Evolutionary conservation across 1,140 invertebrate species (phyloP), one percentile per base, ranked within the genome.

Genomic region (Orussus abietinus): DNA sequence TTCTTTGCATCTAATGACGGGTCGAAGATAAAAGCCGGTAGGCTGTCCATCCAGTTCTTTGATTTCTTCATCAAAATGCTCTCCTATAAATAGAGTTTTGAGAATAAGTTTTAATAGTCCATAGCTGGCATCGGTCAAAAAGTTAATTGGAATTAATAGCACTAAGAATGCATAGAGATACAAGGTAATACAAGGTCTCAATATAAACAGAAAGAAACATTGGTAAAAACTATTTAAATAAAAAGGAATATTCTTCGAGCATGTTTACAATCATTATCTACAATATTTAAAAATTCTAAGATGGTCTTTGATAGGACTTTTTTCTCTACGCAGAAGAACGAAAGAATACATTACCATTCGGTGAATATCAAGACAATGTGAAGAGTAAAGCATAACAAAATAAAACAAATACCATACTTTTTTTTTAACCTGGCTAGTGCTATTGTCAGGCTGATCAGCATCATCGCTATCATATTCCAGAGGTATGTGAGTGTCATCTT

Each of bases 1-100:
- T 89, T 87, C 59, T 90, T 91, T 1, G 91, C 83, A 66, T 95
- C 92, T 22, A 96, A 74, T 2, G 79, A 82, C 2, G 85, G 80
- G 76, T 95, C 91, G 57, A 91, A 88, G 5, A 93, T 81, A 66
- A 93, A 92, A 2, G 86, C 79, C 0, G 90, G 90, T 20, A 93
- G 67, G 66, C 78, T 85, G 56, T 84, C 88, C 5, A 80, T 77
- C 58, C 77, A 80, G 34, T 79, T 81, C 44, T 78, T 77, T 0
- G 75, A 76, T 45, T 76, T 73, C 45, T 80, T 79, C 42, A 80
- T 73, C 33, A 81, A 58, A 52, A 85, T 81, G 54, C 81, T 85
- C 49, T 86, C 85, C 77, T 86, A 66, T 33, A 70, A 72, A 49
- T 14, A 38, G 13, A 49, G 41, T 19, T 2, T 30, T 17, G 26